Evolutionary conservation across 2,113 vertebrate genomes (phyloP).

Genomic region (Urocolius indicus): DNA sequence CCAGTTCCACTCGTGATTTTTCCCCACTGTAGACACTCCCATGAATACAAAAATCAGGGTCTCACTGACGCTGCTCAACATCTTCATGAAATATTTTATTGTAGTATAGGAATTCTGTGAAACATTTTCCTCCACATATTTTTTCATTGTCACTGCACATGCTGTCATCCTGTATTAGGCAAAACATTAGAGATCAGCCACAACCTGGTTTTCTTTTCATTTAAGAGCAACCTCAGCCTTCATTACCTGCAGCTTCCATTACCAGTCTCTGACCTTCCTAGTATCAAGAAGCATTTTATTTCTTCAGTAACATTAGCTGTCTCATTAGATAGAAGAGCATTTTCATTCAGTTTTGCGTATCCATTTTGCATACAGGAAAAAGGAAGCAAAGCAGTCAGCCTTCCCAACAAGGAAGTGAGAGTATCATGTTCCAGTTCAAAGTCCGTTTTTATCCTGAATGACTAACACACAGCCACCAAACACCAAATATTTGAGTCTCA

Average conservation of each 20-base stretch:
- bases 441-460: conserved; percentile 18
- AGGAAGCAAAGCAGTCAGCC: not conserved
- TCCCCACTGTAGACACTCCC: conserved; percentile 92
- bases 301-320: not conserved
- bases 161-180: conserved; percentile 85
- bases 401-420: not conserved
- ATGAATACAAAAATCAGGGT: conserved; percentile 97
- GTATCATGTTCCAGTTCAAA: not conserved
- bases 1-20: conserved; percentile 95
- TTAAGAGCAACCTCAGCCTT: not conserved
- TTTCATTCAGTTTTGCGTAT: not conserved
- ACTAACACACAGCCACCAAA: not conserved
- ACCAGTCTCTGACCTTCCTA: not conserved
- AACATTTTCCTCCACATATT: conserved; percentile 95
- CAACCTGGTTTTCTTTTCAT: not conserved
- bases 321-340: not conserved
- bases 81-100: conserved; percentile 95
- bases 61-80: conserved; percentile 92
- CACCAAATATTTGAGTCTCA: conserved; percentile 34
- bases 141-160: conserved; percentile 96
- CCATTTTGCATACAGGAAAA: not conserved
- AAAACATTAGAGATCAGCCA: not conserved
- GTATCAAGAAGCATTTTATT: not conserved
- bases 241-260: not conserved
- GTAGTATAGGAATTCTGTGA: conserved; percentile 94